phyloP scores from a whole-genome alignment of 2,797 vertebrate genomes.

The Brachyrhaphis roseni region DNA sequence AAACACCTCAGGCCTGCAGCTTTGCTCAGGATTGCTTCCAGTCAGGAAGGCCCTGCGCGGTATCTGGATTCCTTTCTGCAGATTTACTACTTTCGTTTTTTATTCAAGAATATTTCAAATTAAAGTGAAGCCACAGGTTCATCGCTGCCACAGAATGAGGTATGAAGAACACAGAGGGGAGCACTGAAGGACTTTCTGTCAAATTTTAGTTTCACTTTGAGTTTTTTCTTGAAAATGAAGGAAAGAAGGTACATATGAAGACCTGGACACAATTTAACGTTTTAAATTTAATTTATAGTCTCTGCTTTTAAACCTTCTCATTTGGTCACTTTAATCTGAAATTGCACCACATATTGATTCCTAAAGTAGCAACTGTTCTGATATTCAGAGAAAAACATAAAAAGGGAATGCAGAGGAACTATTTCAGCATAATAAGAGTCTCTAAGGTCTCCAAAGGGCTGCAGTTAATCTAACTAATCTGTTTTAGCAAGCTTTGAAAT shows the following conservation, averaged over 20 bases:
- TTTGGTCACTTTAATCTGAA: slow-evolving; percentile 15
- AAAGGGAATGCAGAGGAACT: slow-evolving; percentile 59
- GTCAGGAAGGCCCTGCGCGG: slow-evolving; percentile 39
- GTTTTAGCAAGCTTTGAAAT: slow-evolving; percentile 39
- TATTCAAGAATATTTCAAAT: slow-evolving; percentile 73
- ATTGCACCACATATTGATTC: slow-evolving; percentile 21
- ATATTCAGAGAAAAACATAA: slow-evolving; percentile 30
- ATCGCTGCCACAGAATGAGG: slow-evolving; percentile 66
- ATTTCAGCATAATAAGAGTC: slow-evolving; percentile 31
- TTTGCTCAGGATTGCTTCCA: slow-evolving; percentile 46
- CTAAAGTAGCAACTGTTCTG: slow-evolving; percentile 23
- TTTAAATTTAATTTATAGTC: slow-evolving; percentile 14
- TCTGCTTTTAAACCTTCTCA: background rate
- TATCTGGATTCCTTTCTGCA: slow-evolving; percentile 50
- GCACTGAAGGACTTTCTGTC: slow-evolving; percentile 20
- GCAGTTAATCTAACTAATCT: slow-evolving; percentile 8
- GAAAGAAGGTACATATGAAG: slow-evolving; percentile 28
- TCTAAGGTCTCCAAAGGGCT: background rate
- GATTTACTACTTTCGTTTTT: slow-evolving; percentile 37
- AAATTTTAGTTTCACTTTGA: slow-evolving; percentile 18
- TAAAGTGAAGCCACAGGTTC: slow-evolving; percentile 71
- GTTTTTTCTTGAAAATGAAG: slow-evolving; percentile 19
- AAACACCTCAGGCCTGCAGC: slow-evolving; percentile 60
- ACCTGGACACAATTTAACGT: slow-evolving; percentile 8
- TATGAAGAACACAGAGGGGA: slow-evolving; percentile 17